Percentiles rank a stretch among this genome's conserved stretches.
Conservation (phyloP, 1,140 invertebrate species). For the Halyomorpha halys region DNA sequence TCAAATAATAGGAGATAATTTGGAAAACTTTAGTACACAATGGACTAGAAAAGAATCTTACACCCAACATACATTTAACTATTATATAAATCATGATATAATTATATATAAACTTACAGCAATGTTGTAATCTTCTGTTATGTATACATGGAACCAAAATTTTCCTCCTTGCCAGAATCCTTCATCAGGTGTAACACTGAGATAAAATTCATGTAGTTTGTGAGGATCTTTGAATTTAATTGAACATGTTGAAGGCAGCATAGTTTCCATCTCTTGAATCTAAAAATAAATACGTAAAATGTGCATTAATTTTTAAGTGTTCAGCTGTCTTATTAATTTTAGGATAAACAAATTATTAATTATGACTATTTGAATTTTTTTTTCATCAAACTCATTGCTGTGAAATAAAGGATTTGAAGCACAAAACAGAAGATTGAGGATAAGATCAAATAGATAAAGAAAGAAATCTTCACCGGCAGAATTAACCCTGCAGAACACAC, state of each 20-base stretch:
- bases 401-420: too few relatives aligned
- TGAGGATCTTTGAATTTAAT: conserved; percentile 73
- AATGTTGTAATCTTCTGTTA: conserved; percentile 94
- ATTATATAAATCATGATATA: too few relatives aligned
- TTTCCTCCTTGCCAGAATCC: conserved; percentile 78
- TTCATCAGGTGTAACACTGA: conserved; percentile 74
- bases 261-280: conserved; percentile 84
- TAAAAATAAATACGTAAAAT: conserved; percentile 37
- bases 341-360: not conserved
- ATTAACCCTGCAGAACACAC: too few relatives aligned
- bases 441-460: too few relatives aligned
- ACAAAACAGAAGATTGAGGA: too few relatives aligned
- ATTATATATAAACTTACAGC: conserved; percentile 48
- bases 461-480: too few relatives aligned
- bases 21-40: too few relatives aligned
- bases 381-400: too few relatives aligned
- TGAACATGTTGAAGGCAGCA: conserved; percentile 67
- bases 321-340: conserved; percentile 14
- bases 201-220: conserved; percentile 65
- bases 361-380: not conserved
- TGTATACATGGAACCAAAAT: conserved; percentile 75
- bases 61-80: too few relatives aligned
- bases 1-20: too few relatives aligned
- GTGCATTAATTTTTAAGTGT: too few relatives aligned
- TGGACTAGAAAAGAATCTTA: too few relatives aligned